phyloP scores from a whole-genome alignment of 2,797 vertebrate genomes.

The Uromys caudimaculatus region DNA sequence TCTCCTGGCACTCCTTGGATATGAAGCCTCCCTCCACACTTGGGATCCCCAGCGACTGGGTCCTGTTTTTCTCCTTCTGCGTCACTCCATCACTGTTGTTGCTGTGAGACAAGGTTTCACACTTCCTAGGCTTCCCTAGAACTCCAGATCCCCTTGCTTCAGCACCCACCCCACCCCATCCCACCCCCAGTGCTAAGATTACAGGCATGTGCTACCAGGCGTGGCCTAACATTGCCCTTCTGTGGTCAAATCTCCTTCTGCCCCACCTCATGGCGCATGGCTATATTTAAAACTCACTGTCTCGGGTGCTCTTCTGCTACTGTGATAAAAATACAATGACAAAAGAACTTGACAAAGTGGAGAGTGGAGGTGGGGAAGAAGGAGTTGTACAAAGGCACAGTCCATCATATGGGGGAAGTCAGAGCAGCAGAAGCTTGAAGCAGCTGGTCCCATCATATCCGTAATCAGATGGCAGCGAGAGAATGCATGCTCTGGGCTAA shows the following conservation, averaged over 20 bases:
- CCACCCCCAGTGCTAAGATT: not conserved
- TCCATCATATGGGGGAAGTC: not conserved
- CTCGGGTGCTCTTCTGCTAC: not conserved
- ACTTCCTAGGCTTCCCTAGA: not conserved
- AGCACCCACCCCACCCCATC: not conserved
- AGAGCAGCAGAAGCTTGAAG: not conserved
- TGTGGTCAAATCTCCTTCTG: not conserved
- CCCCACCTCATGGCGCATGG: not conserved
- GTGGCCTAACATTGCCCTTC: not conserved
- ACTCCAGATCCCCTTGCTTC: not conserved
- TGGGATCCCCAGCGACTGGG: not conserved
- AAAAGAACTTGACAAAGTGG: no score
- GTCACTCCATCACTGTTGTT: not conserved
- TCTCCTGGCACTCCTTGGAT: not conserved
- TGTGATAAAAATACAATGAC: not conserved
- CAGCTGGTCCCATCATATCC: not conserved
- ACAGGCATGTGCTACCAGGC: no score
- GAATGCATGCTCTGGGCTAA: not conserved
- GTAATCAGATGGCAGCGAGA: not conserved
- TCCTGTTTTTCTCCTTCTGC: not conserved
- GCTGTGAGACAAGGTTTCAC: not conserved
- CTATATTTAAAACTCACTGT: not conserved
- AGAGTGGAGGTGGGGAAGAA: no score
- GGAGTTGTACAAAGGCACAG: not conserved
- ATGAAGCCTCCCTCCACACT: not conserved